A percentile compares a stretch with the other conserved stretches of the same genome.
These are phyloP conservation scores for Oxytorus armatus DNA, from an alignment of 2,888 invertebrate genomes.

Conservation along the genomic window DNA sequence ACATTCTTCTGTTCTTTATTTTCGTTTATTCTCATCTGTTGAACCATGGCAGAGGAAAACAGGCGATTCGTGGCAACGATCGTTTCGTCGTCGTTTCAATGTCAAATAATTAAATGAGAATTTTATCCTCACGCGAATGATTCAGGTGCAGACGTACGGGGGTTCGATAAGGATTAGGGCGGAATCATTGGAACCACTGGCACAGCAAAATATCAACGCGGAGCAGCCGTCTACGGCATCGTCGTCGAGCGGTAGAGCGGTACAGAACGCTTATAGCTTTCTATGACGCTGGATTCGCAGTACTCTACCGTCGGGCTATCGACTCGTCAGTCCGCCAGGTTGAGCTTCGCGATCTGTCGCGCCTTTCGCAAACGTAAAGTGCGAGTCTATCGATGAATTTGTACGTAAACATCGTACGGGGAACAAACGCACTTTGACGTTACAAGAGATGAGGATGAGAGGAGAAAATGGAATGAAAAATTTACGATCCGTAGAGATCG, in stretches of 20 bases:
- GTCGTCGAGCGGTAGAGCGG: slow-evolving; percentile 85
- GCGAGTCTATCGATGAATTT: slow-evolving; percentile 58
- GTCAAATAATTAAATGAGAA: background rate
- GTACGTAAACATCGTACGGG: slow-evolving; percentile 38
- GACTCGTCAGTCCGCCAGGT: slow-evolving; percentile 78
- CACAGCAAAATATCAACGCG: slow-evolving; percentile 81
- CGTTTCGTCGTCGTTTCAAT: background rate
- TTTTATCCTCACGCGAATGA: slow-evolving; percentile 37
- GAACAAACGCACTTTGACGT: background rate
- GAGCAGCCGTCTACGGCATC: slow-evolving; percentile 77
- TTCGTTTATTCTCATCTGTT: background rate
- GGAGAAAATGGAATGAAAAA: background rate
- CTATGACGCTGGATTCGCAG: slow-evolving; percentile 85
- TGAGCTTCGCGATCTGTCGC: slow-evolving; percentile 68
- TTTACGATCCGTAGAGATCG: slow-evolving; percentile 30
- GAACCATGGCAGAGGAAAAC: slow-evolving; percentile 15
- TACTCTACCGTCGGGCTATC: slow-evolving; percentile 77
- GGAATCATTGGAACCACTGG: slow-evolving; percentile 90
- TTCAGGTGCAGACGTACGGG: slow-evolving; percentile 90
- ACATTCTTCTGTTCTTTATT: slow-evolving; percentile 4
- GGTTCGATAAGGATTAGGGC: slow-evolving; percentile 93
- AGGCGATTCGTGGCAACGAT: slow-evolving; percentile 16
- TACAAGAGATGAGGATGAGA: no score
- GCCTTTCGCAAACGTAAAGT: background rate
- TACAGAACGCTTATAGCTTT: slow-evolving; percentile 89